Evolutionary conservation across 2,113 vertebrate genomes (phyloP).

Genomic region (Menidia beryllina): DNA sequence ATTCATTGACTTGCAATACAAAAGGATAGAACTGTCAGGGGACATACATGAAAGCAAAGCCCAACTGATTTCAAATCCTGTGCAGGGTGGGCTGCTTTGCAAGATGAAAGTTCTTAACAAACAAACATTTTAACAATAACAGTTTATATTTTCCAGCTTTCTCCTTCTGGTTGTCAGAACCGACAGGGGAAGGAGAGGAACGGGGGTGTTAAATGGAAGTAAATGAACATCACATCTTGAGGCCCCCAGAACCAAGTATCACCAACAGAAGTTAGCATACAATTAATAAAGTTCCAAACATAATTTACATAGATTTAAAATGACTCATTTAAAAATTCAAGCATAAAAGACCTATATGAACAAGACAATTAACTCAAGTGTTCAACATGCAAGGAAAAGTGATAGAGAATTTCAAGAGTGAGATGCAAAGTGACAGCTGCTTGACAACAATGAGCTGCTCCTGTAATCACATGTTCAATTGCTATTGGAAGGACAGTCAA

Average conservation of each 20-base stretch:
- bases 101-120: constrained; percentile 87
- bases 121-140: constrained; percentile 87
- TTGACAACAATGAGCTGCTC: constrained; percentile 63
- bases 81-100: constrained; percentile 82
- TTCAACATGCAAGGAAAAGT: constrained; percentile 32
- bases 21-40: constrained; percentile 81
- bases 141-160: constrained; percentile 81
- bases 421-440: constrained; percentile 67
- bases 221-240: constrained; percentile 73
- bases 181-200: constrained; percentile 51
- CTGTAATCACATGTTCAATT: constrained; percentile 76
- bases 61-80: constrained; percentile 80
- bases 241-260: constrained; percentile 72
- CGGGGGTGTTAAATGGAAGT: constrained; percentile 74
- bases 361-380: constrained; percentile 43
- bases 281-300: constrained; percentile 77
- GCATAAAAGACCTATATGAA: constrained; percentile 34
- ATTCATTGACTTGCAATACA: constrained; percentile 83
- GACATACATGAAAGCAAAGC: constrained; percentile 84
- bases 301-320: constrained; percentile 78
- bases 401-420: constrained; percentile 25
- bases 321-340: constrained; percentile 27
- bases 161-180: constrained; percentile 72
- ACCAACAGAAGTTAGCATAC: constrained; percentile 69
- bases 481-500: constrained; percentile 74